Evolutionary conservation across 2,797 vertebrate species (phyloP).

Genomic region (Gambusia yucatana): DNA sequence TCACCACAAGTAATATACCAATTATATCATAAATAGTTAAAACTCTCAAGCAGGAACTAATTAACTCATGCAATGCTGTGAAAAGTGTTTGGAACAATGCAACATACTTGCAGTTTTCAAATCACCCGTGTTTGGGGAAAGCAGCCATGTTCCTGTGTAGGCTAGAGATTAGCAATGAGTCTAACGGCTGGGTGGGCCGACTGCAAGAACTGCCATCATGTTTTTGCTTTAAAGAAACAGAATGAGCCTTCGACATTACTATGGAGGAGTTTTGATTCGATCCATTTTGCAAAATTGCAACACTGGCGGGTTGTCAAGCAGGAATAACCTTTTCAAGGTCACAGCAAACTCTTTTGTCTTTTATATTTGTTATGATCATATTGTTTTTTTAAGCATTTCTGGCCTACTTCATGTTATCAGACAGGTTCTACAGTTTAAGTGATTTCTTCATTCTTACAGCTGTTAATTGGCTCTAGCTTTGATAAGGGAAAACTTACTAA

Average conservation of each 20-base stretch:
- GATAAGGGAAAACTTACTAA: neutral
- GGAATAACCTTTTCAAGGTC: neutral
- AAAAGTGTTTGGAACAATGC: neutral
- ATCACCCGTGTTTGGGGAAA: neutral
- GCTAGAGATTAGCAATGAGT: neutral
- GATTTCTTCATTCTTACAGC: neutral
- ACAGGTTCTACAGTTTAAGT: neutral
- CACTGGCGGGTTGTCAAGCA: neutral
- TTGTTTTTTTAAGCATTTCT: neutral
- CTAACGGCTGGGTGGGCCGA: neutral
- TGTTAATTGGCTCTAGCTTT: neutral
- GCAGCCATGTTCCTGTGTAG: neutral
- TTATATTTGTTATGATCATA: neutral
- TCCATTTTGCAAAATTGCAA: neutral
- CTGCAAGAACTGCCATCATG: neutral
- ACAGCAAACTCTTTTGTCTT: neutral
- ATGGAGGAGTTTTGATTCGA: neutral
- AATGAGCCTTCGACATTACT: neutral
- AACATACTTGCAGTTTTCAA: neutral
- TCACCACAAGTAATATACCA: conserved; percentile 43
- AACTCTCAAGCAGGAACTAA: conserved; percentile 22
- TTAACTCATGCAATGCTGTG: neutral
- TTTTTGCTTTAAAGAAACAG: neutral
- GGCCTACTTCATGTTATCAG: neutral
- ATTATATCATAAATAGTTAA: conserved; percentile 37